Base-by-base conservation (phyloP, 2,113 vertebrate species). In the Ailurus styani region DNA sequence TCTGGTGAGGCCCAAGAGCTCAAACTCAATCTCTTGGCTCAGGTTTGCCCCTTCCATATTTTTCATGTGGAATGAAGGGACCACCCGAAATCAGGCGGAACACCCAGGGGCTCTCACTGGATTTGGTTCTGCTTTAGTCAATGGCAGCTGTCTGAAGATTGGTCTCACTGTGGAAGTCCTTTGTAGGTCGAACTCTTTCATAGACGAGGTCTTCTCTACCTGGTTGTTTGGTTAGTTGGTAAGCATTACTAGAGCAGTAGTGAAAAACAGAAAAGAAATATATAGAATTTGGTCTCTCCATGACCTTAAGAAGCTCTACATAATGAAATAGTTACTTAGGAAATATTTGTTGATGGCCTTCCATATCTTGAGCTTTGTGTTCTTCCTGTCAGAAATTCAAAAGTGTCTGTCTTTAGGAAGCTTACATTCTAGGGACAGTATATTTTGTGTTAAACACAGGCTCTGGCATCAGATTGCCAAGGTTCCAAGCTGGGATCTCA, bases 1-100 rank as follows among this genome's bases (percentile, higher is more conserved):
- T 29, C 66, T 90, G 73, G 95, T 94, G 88, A 97, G 95, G 14
- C 97, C 96, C 89, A 78, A n/a, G 81, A 98, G 94, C 62, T 97
- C 97, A 87, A 96, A 97, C 55, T 95, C 87, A n/a, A 27, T 52
- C 40, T 14, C 87, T 40, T 0, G 79, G 72, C 96, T 98, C 72
- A 90, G 70, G 82, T 97, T 98, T 70, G 57, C 78, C 15, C 42
- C 55, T 87, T 91, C 55, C 96, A 96, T 98, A 13, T 70, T 91
- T 73, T 37, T 62, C n/a, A 6, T 17, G 2, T 21, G 25, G 79
- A 96, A 57, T 40, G 31, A 54, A 17, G 5, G 45, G 21, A 62
- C 37, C 21, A 34, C 62, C 0, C 0, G 25, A 91, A 82, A 27
- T 18, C 54, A 91, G 12, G 7, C 6, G 37, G 57, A 85, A 77